Percentiles rank a stretch among this genome's conserved stretches.
Evolutionary conservation across 2,797 vertebrate genomes (phyloP).

Genomic region (Melanotaenia maccullochi): DNA sequence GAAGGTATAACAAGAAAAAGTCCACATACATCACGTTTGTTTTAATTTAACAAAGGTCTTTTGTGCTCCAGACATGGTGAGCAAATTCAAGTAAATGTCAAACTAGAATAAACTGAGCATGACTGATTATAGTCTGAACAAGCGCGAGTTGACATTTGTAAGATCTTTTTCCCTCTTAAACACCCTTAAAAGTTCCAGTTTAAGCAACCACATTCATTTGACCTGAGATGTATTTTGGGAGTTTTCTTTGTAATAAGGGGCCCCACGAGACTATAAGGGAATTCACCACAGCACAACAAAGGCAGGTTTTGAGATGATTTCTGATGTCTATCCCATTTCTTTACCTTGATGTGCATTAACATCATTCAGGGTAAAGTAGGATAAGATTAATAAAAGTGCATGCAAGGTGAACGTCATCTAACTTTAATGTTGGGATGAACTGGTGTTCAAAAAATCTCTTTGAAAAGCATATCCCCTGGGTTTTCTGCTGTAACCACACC

Average conservation of each 20-base stretch:
- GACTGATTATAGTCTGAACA: conserved; percentile 55
- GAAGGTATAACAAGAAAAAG: background rate
- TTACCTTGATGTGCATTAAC: conserved; percentile 74
- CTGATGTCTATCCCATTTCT: conserved; percentile 71
- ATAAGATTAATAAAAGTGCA: conserved; percentile 83
- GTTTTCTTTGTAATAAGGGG: conserved; percentile 50
- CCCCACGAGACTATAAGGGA: conserved; percentile 21
- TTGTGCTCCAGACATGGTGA: conserved; percentile 24
- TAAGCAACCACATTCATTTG: conserved; percentile 51
- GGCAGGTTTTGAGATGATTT: conserved; percentile 69
- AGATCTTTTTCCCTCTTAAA: conserved; percentile 24
- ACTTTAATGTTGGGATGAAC: conserved; percentile 66
- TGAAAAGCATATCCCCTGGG: conserved; percentile 69
- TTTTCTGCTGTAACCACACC: conserved; percentile 49
- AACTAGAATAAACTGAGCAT: conserved; percentile 41
- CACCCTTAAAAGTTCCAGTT: conserved; percentile 33
- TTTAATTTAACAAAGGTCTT: conserved; percentile 44
- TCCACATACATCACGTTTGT: conserved; percentile 34
- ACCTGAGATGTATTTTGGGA: conserved; percentile 47
- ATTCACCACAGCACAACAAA: conserved; percentile 48
- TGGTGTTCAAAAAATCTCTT: conserved; percentile 65
- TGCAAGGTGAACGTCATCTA: conserved; percentile 72
- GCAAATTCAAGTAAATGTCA: conserved; percentile 43
- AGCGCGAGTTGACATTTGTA: conserved; percentile 47
- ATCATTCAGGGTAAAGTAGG: conserved; percentile 75